Conservation (phyloP, 2,113 vertebrate species). For the Pterocles gutturalis region DNA sequence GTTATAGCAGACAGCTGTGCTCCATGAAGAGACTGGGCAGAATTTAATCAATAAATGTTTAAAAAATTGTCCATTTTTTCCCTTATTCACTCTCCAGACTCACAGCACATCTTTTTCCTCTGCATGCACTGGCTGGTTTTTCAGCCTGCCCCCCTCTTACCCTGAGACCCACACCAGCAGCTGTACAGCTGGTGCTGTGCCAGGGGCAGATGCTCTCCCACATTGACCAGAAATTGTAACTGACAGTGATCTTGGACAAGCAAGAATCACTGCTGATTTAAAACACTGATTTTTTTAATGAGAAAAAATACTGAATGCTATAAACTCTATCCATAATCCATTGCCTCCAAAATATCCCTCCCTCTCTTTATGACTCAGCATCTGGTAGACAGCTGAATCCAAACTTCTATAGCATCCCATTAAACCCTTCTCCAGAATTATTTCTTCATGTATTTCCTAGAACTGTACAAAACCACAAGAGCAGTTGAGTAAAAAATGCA, state of each 20-base stretch:
- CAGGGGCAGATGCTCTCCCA: background rate
- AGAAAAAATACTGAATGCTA: background rate
- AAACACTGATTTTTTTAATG: background rate
- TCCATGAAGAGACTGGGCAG: background rate
- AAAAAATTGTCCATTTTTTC: background rate
- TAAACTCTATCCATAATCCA: background rate
- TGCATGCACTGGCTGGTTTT: background rate
- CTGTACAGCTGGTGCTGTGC: background rate
- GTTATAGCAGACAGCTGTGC: background rate
- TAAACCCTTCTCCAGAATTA: background rate
- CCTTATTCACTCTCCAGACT: background rate
- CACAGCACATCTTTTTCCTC: background rate
- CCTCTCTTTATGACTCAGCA: slow-evolving; percentile 34
- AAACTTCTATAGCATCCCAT: background rate
- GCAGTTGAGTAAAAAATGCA: slow-evolving; percentile 12
- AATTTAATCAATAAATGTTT: background rate
- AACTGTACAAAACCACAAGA: slow-evolving; percentile 14
- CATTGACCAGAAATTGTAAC: background rate
- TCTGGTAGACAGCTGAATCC: slow-evolving; percentile 17
- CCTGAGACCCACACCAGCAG: background rate
- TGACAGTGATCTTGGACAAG: background rate
- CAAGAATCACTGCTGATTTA: background rate
- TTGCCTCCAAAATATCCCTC: background rate
- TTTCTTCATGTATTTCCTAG: slow-evolving; percentile 10
- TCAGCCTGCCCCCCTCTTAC: background rate